Percentiles rank a stretch among this genome's conserved stretches.
Evolutionary conservation across 2,797 vertebrate species (phyloP).

Genomic region (Pogonophryne albipinna): DNA sequence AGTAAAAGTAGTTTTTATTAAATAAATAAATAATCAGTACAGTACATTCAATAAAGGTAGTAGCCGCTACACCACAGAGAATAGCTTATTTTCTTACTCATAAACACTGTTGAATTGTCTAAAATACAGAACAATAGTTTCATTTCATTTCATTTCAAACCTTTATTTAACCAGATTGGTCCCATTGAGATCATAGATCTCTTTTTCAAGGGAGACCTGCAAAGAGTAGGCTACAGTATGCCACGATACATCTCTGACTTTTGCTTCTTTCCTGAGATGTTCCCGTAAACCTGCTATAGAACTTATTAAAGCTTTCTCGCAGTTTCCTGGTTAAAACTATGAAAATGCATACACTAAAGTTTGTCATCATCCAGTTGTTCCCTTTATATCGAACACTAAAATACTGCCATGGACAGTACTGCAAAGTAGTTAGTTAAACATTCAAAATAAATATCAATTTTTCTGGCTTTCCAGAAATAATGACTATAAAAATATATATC

Average conservation of each 20-base stretch:
- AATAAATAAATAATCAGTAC: conserved; percentile 53
- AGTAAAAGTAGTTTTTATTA: conserved; percentile 66
- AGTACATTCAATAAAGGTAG: conserved; percentile 64
- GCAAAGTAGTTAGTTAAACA: conserved; percentile 43
- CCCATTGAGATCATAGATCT: too few relatives aligned
- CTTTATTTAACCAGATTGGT: too few relatives aligned
- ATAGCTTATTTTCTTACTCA: conserved; percentile 21
- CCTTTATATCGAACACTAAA: conserved; percentile 8
- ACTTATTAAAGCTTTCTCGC: background rate
- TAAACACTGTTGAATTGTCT: conserved; percentile 35
- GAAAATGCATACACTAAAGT: conserved; percentile 19
- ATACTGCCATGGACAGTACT: conserved; percentile 9
- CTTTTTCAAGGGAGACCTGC: too few relatives aligned
- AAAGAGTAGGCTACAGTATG: conserved; percentile 1
- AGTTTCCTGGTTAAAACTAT: conserved; percentile 10
- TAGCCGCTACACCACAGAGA: conserved; percentile 43
- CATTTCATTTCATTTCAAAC: too few relatives aligned
- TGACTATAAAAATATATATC: conserved; percentile 58
- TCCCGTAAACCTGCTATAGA: conserved; percentile 15
- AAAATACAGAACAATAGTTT: conserved; percentile 49
- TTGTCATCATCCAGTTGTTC: conserved; percentile 21
- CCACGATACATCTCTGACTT: conserved; percentile 26
- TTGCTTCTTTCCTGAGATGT: conserved; percentile 23
- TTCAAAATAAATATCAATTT: conserved; percentile 43
- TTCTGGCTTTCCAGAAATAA: conserved; percentile 48